Conservation (phyloP, 1,140 invertebrate species). For the Temnothorax curvispinosus region DNA sequence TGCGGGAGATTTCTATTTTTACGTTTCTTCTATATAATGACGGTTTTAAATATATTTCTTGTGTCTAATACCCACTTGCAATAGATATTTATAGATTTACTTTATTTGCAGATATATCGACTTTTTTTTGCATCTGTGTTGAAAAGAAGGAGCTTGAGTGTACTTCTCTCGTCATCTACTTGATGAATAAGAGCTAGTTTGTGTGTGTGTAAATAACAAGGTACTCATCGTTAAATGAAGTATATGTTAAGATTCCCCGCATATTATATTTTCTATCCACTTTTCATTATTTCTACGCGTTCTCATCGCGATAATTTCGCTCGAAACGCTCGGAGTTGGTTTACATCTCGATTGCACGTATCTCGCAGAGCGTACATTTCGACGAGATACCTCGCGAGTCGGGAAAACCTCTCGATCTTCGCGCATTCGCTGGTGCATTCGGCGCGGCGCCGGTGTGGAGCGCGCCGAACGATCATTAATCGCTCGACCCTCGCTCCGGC, state of each 20-base stretch:
- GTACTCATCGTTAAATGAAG: not conserved
- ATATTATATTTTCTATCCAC: not conserved
- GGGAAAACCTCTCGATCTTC: slow-evolving; percentile 4
- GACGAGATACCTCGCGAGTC: too few species aligned
- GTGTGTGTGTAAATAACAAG: not conserved
- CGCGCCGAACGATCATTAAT: slow-evolving; percentile 66
- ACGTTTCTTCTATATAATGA: not conserved
- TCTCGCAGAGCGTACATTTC: not conserved
- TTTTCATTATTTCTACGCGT: not conserved
- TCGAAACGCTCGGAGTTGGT: not conserved
- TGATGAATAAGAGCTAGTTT: not conserved
- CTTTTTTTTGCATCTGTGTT: not conserved
- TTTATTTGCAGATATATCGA: not conserved
- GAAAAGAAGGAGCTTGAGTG: not conserved
- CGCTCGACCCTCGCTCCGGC: slow-evolving; percentile 69
- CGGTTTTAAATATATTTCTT: not conserved
- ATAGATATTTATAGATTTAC: slow-evolving; percentile 1
- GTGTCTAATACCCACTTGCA: not conserved
- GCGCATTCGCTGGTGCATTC: slow-evolving; percentile 11
- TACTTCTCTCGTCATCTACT: not conserved
- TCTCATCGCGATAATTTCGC: not conserved
- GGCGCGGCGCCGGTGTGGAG: not conserved
- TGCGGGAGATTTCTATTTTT: not conserved
- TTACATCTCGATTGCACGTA: not conserved
- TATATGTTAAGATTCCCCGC: not conserved